phyloP scores from a whole-genome alignment of 2,113 vertebrate species.

The Fregetta grallaria region DNA sequence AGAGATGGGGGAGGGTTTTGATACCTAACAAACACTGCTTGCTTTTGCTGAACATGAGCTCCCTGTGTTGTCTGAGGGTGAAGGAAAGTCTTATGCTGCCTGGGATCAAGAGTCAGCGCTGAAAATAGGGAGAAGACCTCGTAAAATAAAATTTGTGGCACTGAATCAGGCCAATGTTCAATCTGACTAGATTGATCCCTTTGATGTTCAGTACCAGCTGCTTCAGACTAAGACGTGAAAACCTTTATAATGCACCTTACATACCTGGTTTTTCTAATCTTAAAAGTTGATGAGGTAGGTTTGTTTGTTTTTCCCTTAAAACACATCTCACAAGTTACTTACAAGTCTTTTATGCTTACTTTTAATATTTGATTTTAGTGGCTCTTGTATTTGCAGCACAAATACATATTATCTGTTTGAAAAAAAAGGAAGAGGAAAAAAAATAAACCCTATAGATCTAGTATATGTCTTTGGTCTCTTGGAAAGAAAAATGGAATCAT shows the following conservation, averaged over 20 bases:
- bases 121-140: not conserved
- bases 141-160: not conserved
- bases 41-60: not conserved
- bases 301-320: not conserved
- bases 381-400: not conserved
- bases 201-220: not conserved
- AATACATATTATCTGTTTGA: not conserved
- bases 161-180: not conserved
- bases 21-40: not conserved
- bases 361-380: not conserved
- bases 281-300: not conserved
- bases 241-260: not conserved
- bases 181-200: not conserved
- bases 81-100: not conserved
- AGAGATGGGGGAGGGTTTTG: not conserved
- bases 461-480: not conserved
- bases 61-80: not conserved
- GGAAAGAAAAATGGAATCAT: not conserved
- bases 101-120: not conserved
- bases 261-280: not conserved
- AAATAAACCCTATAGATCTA: not conserved
- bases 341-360: not conserved
- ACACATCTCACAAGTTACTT: not conserved
- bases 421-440: not conserved
- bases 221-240: not conserved